These are phyloP conservation scores for Pheosia tremula DNA, from an alignment of 2,888 invertebrate genomes.

Conservation along the genomic window DNA sequence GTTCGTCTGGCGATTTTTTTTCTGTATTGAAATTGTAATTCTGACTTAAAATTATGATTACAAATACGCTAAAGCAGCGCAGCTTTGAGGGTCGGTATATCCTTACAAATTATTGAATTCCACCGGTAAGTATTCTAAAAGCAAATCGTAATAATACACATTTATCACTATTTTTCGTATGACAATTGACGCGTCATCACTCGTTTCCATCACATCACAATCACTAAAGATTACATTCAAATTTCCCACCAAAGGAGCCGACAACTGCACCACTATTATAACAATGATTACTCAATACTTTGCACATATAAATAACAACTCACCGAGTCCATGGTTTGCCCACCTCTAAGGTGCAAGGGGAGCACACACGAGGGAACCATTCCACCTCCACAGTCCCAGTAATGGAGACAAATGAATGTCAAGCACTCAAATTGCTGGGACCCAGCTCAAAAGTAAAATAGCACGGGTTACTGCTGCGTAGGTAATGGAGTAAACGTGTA, in stretches of 20 bases:
- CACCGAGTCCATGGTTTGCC: constrained; percentile 14
- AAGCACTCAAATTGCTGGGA: constrained; percentile 69
- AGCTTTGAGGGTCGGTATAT: no score
- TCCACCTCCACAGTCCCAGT: constrained; percentile 63
- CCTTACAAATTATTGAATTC: no score
- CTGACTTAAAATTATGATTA: no score
- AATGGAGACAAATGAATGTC: constrained; percentile 83
- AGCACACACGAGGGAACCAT: constrained; percentile 62
- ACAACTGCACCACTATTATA: not conserved
- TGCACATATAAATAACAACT: constrained; percentile 15
- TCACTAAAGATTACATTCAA: not conserved
- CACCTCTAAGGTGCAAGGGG: constrained; percentile 32
- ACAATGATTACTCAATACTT: constrained; percentile 1
- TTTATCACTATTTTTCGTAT: no score
- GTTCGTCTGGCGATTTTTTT: no score
- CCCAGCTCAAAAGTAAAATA: constrained; percentile 69
- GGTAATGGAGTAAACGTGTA: constrained; percentile 80
- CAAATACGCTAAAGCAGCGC: no score
- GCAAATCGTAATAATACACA: no score
- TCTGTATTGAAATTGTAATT: no score
- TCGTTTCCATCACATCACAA: not conserved
- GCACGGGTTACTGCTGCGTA: constrained; percentile 57
- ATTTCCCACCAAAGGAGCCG: not conserved
- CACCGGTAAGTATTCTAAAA: no score
- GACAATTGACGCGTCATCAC: not conserved